These are phyloP conservation scores for Odontomyia ornata DNA, from an alignment of 2,888 invertebrate species.

Conservation along the genomic window DNA sequence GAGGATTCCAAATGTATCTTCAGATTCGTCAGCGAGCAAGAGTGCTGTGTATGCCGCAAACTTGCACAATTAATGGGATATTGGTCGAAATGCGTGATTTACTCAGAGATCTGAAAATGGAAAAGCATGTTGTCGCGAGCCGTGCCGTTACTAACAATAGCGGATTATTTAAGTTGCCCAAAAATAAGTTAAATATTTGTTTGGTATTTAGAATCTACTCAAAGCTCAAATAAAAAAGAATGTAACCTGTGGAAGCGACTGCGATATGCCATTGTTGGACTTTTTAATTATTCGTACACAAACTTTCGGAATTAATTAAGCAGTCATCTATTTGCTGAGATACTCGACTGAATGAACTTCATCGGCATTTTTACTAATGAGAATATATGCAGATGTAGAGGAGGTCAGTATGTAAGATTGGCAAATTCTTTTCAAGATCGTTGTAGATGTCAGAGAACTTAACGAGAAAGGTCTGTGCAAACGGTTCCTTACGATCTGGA, in stretches of 20 bases:
- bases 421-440: too few relatives aligned
- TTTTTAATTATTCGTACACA: conserved; percentile 46
- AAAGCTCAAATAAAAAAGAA: conserved; percentile 45
- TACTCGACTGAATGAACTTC: neutral
- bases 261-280: conserved; percentile 35
- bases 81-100: conserved; percentile 34
- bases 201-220: conserved; percentile 53
- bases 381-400: neutral
- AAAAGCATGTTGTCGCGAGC: conserved; percentile 33
- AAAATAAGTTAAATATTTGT: conserved; percentile 54
- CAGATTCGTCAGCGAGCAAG: too few relatives aligned
- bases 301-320: conserved; percentile 44
- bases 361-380: conserved; percentile 12
- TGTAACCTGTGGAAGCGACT: conserved; percentile 27
- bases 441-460: too few relatives aligned
- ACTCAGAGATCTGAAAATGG: conserved; percentile 17
- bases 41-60: neutral
- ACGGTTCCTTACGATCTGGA: too few relatives aligned
- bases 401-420: too few relatives aligned
- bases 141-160: conserved; percentile 34
- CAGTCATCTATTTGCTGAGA: conserved; percentile 37
- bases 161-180: conserved; percentile 45
- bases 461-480: too few relatives aligned
- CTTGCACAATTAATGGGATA: conserved; percentile 27
- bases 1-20: conserved; percentile 48